These are phyloP conservation scores for Ciona savignyi DNA, from an alignment of 23 tunicate species.

Conservation along the genomic window DNA sequence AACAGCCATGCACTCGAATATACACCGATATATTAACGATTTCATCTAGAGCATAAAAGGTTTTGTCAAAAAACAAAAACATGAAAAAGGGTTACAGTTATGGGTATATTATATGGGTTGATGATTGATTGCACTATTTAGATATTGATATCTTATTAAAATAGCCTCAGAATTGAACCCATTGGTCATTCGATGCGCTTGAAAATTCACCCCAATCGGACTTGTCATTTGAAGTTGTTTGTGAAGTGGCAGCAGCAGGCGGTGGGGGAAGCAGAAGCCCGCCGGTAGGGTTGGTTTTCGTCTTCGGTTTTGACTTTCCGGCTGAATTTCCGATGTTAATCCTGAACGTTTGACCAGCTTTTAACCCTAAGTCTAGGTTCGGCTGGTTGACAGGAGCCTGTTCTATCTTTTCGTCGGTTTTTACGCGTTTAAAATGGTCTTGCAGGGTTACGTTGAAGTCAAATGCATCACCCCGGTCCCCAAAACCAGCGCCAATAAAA, in stretches of 20 bases:
- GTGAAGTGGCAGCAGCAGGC: constrained; percentile 28
- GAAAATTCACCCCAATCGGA: constrained; percentile 90
- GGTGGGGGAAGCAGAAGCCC: constrained; percentile 88
- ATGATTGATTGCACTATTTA: too few species aligned
- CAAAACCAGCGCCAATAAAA: constrained; percentile 93
- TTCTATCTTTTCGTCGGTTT: constrained; percentile 46
- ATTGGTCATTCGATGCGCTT: constrained; percentile 39
- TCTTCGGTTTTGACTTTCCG: constrained; percentile 16
- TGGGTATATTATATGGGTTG: too few species aligned
- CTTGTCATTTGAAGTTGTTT: constrained; percentile 6
- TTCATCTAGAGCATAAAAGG: too few species aligned
- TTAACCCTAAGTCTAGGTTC: constrained; percentile 59
- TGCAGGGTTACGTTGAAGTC: constrained; percentile 94
- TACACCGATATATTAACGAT: too few species aligned
- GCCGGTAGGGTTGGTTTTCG: constrained; percentile 44
- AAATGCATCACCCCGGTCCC: constrained; percentile 95
- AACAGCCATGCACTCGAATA: too few species aligned
- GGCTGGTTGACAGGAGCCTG: constrained; percentile 15
- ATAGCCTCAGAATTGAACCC: constrained; percentile 73
- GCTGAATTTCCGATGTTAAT: constrained; percentile 72
- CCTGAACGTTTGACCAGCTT: constrained; percentile 92
- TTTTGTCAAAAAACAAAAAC: too few species aligned
- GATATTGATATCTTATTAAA: too few species aligned
- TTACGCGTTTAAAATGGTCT: constrained; percentile 84
- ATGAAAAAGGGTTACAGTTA: too few species aligned